Conservation (phyloP, 2,797 vertebrate genomes). For the Okamejei kenojei region DNA sequence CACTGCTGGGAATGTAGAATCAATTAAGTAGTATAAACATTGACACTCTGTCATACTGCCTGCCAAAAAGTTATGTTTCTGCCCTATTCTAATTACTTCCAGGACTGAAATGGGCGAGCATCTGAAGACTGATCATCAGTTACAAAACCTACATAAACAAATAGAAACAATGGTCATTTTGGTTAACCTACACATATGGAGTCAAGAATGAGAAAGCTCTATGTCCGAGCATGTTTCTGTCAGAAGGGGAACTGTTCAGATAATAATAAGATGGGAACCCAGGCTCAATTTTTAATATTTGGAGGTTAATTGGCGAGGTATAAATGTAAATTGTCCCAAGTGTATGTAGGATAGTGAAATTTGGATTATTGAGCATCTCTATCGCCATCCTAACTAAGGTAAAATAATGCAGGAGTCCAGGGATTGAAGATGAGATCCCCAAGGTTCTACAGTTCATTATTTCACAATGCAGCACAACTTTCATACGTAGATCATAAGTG, state of each 20-base stretch:
- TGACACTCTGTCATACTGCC: background rate
- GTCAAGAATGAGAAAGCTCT: background rate
- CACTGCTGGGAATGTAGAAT: background rate
- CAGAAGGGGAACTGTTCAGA: background rate
- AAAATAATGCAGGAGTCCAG: too few relatives aligned
- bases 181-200: background rate
- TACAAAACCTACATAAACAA: background rate
- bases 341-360: too few relatives aligned
- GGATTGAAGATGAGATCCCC: background rate
- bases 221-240: background rate
- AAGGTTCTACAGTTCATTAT: background rate
- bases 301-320: too few relatives aligned
- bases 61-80: background rate
- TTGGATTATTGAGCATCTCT: background rate
- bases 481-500: too few relatives aligned
- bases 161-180: background rate
- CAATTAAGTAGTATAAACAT: background rate
- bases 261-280: background rate
- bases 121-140: background rate
- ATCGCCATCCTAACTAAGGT: too few relatives aligned
- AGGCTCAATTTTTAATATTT: too few relatives aligned
- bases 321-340: too few relatives aligned
- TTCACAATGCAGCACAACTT: background rate
- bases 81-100: background rate
- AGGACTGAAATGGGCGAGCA: background rate